A percentile compares a stretch with the other conserved stretches of the same genome.
phyloP scores from a whole-genome alignment of 2,797 vertebrate species.

The Falco cherrug region DNA sequence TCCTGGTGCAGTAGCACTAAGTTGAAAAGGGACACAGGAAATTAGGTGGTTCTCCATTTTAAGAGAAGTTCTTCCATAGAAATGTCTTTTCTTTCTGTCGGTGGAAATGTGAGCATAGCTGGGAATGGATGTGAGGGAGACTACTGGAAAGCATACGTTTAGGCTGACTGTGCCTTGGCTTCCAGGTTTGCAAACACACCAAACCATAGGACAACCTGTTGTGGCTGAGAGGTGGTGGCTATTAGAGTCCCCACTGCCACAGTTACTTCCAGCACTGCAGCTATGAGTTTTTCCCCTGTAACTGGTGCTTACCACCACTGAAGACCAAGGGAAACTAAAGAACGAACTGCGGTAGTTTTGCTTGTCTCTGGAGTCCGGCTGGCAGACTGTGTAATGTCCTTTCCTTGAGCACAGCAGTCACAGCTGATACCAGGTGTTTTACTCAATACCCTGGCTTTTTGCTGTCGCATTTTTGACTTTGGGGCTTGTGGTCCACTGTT shows the following conservation, averaged over 20 bases:
- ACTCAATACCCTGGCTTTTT: neutral
- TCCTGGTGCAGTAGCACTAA: neutral
- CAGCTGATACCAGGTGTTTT: neutral
- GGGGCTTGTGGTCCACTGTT: accelerated
- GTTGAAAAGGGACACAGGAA: neutral
- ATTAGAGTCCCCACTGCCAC: neutral
- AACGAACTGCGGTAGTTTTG: neutral
- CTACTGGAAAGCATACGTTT: neutral
- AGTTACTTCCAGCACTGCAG: neutral
- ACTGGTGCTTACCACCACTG: neutral
- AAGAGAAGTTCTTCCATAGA: neutral
- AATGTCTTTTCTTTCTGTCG: neutral
- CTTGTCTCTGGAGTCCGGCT: neutral
- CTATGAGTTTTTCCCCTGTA: neutral
- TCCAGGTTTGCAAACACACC: neutral
- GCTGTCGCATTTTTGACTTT: neutral
- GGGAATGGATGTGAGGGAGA: neutral
- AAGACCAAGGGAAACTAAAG: neutral
- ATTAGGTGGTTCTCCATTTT: neutral
- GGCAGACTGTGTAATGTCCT: neutral
- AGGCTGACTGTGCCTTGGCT: neutral
- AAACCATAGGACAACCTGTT: neutral
- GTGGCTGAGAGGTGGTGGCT: neutral
- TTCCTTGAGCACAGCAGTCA: neutral
- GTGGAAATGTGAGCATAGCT: neutral